A percentile compares a stretch with the other conserved stretches of the same genome.
These are phyloP conservation scores for Eulimnadia texana DNA, from an alignment of 1,140 invertebrate species.

Conservation along the genomic window DNA sequence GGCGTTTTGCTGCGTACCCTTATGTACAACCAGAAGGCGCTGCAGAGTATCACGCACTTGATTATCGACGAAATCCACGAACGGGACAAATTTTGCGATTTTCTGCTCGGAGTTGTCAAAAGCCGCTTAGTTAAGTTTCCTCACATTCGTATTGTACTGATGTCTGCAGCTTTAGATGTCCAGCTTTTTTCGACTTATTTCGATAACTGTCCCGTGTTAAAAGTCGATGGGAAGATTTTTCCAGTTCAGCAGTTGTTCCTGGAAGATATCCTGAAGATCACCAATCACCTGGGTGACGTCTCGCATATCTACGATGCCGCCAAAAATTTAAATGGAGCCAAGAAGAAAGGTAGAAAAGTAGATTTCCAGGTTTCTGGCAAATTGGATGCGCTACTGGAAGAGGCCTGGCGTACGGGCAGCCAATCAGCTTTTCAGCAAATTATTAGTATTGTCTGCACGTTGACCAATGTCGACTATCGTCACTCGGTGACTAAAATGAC, in stretches of 20 bases:
- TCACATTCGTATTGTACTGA: conserved; percentile 67
- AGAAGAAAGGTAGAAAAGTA: conserved; percentile 35
- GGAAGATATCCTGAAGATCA: conserved; percentile 57
- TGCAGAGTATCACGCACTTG: conserved; percentile 63
- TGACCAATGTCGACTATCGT: conserved; percentile 44
- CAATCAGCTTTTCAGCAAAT: conserved; percentile 51
- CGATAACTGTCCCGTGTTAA: conserved; percentile 49
- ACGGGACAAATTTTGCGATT: conserved; percentile 81
- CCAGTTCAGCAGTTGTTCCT: conserved; percentile 63
- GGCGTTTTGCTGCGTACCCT: conserved; percentile 74
- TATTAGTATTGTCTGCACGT: conserved; percentile 53
- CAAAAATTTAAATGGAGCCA: conserved; percentile 30
- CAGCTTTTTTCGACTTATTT: conserved; percentile 70
- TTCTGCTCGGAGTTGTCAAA: conserved; percentile 69
- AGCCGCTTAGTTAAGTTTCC: conserved; percentile 55
- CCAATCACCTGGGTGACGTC: conserved; percentile 2
- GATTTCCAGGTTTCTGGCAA: conserved; percentile 30
- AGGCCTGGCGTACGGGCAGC: conserved; percentile 41
- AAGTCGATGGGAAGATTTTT: conserved; percentile 61
- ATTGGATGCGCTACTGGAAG: conserved; percentile 43
- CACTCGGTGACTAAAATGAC: conserved; percentile 44
- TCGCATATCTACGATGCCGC: conserved; percentile 27
- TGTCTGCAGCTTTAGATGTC: conserved; percentile 86
- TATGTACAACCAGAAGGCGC: conserved; percentile 45
- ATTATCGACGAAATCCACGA: conserved; percentile 92